Base-by-base conservation (phyloP, 1,140 invertebrate genomes). In the Drosophila aff. region DNA sequence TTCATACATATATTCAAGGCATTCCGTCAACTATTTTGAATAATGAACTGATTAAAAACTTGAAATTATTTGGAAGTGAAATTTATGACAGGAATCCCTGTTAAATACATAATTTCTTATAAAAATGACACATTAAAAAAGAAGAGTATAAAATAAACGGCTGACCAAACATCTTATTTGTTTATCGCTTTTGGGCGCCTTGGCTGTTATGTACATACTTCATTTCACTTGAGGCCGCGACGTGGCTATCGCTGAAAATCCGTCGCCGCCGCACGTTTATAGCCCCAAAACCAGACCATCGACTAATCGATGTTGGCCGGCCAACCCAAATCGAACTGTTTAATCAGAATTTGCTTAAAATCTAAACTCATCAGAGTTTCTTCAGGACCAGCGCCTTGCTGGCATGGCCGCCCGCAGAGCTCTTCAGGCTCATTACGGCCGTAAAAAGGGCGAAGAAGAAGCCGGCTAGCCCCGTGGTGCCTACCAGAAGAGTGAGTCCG, bases 391-490 rank as follows among this genome's bases (percentile, higher is more conserved):
- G 72, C 15, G 84, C 33, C 66, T 91, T 92, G 62, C 82, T 81
- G 61, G 79, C 63, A 36, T 90, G 78, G 33, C 80, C 77, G 16
- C 67, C 79, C 46, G 66, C 64, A 36, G 91, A 62, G 23, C 78
- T 76, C 69, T 95, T 94, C 47, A 95, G 79, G 68, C 94, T 94
- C 94, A 95, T 95, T 21, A 94, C 94, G 11, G 94, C 94, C 66
- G 94, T 96, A 82, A 97, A 97, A 3, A 97, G 92, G 2, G 97
- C 96, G 91, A 97, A 97, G 94, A 97, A 97, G 93, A 97, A 97
- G 68, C 96, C 96, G 16, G 96, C 96, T 40, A 97, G 92, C 9
- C 96, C 95, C 7, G 96, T 96, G 3, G 96, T 95, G 52, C 96
- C 96, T 2, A 96, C 95, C 23, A 97, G 92, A 10, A 97, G 93